Evolutionary conservation across 2,797 vertebrate genomes (phyloP).

Genomic region (Manis pentadactyla): DNA sequence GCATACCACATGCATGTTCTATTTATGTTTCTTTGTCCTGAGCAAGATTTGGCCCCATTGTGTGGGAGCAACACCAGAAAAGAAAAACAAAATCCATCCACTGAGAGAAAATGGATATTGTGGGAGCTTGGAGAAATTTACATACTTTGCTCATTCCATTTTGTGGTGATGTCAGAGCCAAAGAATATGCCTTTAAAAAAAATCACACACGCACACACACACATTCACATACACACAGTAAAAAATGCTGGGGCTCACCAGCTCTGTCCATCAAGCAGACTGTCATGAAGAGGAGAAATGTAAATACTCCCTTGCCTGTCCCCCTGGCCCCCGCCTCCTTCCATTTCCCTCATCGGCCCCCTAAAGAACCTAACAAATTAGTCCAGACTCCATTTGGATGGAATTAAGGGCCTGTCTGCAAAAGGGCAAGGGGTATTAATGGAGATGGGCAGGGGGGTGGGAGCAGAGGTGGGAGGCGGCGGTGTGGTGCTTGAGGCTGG

Average conservation of each 20-base stretch:
- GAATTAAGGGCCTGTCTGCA: constrained; percentile 83
- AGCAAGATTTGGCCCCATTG: constrained; percentile 91
- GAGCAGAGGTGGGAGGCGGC: constrained; percentile 36
- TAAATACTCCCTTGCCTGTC: constrained; percentile 81
- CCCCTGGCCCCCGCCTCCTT: neutral
- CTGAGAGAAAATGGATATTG: constrained; percentile 87
- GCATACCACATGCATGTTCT: constrained; percentile 84
- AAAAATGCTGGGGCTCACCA: constrained; percentile 80
- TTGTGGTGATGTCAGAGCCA: constrained; percentile 88
- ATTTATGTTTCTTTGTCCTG: constrained; percentile 90
- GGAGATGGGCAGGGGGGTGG: constrained; percentile 63
- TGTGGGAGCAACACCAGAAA: constrained; percentile 91
- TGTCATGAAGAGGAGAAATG: constrained; percentile 87
- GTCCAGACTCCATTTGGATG: constrained; percentile 84
- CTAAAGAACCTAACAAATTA: constrained; percentile 84
- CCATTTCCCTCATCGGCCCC: constrained; percentile 63
- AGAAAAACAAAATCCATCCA: constrained; percentile 91
- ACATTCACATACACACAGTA: neutral
- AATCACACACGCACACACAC: neutral
- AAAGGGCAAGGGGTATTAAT: constrained; percentile 80
- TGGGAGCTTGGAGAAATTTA: constrained; percentile 87
- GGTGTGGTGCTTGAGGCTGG: constrained; percentile 79
- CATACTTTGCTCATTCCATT: constrained; percentile 86
- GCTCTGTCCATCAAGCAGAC: constrained; percentile 81
- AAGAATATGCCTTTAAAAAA: constrained; percentile 83